Percentiles rank a stretch among this genome's conserved stretches.
Conservation (phyloP, 2,797 vertebrate genomes). For the Chromobotia macracanthus region DNA sequence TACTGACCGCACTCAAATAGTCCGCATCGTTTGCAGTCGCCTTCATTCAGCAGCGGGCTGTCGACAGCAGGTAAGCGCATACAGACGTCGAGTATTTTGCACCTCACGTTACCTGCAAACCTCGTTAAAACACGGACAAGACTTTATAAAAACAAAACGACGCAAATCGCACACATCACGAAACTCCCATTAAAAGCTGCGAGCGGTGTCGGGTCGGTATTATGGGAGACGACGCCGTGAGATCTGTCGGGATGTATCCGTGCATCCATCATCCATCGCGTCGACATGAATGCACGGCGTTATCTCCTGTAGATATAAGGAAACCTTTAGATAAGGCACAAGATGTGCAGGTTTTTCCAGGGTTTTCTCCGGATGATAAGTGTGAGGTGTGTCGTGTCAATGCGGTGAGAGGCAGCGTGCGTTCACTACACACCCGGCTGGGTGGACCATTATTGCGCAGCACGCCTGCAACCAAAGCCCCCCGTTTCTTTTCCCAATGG, state of each 20-base stretch:
- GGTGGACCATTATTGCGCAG: conserved; percentile 22
- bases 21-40: conserved; percentile 52
- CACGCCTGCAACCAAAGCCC: background rate
- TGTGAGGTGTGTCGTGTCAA: conserved; percentile 42
- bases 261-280: background rate
- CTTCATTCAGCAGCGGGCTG: conserved; percentile 39
- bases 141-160: too few species aligned
- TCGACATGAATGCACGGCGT: conserved; percentile 54
- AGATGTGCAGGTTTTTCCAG: too few species aligned
- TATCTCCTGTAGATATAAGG: conserved; percentile 59
- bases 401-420: conserved; percentile 33
- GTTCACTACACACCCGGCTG: background rate
- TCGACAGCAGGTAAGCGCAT: conserved; percentile 49
- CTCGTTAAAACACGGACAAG: too few species aligned
- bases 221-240: background rate
- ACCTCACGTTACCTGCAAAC: too few species aligned
- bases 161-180: too few species aligned
- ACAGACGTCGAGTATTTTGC: background rate
- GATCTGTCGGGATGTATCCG: background rate
- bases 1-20: conserved; percentile 33
- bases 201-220: too few species aligned
- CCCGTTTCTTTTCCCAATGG: too few species aligned
- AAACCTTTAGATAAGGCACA: too few species aligned
- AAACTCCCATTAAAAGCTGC: background rate
- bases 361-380: background rate